phyloP scores from a whole-genome alignment of 2,113 vertebrate genomes.

The Mesembrinibis cayennensis region DNA sequence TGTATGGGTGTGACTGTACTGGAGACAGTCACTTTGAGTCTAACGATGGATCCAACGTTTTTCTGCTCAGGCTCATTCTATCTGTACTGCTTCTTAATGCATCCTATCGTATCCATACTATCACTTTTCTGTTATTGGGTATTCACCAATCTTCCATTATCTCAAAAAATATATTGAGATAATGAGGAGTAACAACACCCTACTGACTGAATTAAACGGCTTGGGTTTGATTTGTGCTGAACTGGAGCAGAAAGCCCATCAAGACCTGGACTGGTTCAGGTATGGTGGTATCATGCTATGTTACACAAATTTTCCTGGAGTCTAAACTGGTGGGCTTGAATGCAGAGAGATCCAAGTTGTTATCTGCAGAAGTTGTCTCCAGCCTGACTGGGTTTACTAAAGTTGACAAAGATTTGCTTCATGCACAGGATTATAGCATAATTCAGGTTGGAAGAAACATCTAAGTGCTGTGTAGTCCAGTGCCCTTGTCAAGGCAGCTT shows the following conservation, averaged over 20 bases:
- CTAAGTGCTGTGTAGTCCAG: neutral
- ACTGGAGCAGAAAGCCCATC: neutral
- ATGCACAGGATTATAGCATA: neutral
- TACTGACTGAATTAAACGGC: neutral
- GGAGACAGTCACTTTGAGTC: neutral
- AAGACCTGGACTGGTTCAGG: neutral
- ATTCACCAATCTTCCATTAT: neutral
- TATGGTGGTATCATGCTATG: neutral
- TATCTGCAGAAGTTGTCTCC: neutral
- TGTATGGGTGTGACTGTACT: neutral
- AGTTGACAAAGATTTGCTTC: neutral
- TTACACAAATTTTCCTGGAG: neutral
- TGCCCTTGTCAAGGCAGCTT: neutral
- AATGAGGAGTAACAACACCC: neutral
- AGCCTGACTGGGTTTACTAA: neutral
- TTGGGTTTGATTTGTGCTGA: neutral
- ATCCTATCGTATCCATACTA: neutral
- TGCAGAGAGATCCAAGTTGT: neutral
- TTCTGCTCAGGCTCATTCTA: neutral
- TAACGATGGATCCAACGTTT: neutral
- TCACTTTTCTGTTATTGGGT: neutral
- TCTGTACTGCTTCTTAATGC: neutral
- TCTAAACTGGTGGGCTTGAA: neutral
- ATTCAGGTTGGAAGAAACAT: neutral
- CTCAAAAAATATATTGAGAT: neutral